These are phyloP conservation scores for Drosophila azteca DNA, from an alignment of 1,140 invertebrate genomes.

Conservation along the genomic window DNA sequence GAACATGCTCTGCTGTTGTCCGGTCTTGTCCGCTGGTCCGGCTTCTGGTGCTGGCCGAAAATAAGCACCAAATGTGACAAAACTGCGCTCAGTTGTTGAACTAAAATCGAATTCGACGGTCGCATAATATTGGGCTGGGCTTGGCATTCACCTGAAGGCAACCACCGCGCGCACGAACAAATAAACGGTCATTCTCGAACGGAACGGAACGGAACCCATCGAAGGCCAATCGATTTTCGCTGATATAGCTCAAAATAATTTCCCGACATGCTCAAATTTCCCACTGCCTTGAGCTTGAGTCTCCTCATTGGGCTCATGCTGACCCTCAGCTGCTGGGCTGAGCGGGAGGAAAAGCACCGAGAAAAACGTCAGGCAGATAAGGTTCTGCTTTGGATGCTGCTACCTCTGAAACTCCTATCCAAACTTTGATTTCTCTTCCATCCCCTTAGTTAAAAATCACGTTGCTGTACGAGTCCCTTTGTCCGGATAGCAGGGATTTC, in stretches of 20 bases:
- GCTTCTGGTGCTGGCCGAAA: conserved; percentile 43
- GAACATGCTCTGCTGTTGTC: conserved; percentile 28
- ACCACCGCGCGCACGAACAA: conserved; percentile 7
- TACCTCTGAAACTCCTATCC: no score
- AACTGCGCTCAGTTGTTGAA: conserved; percentile 62
- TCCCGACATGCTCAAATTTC: conserved; percentile 40
- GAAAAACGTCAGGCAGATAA: conserved; percentile 54
- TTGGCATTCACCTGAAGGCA: conserved; percentile 41
- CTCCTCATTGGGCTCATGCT: conserved; percentile 12
- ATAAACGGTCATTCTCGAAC: conserved; percentile 39
- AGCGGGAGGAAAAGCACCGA: conserved; percentile 14
- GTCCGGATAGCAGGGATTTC: conserved; percentile 90
- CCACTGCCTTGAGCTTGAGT: conserved; percentile 20
- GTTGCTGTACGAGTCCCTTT: conserved; percentile 92
- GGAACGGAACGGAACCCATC: conserved; percentile 13
- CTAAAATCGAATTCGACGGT: conserved; percentile 65
- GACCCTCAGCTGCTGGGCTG: conserved; percentile 29
- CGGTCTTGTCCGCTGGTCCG: neutral
- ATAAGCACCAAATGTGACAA: conserved; percentile 61
- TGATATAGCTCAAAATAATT: conserved; percentile 4
- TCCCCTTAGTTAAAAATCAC: conserved; percentile 65
- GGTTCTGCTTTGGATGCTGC: conserved; percentile 39
- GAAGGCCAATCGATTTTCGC: conserved; percentile 66
- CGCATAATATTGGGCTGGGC: conserved; percentile 53
- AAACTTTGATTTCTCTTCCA: neutral